Percentiles rank a stretch among this genome's conserved stretches.
phyloP scores from a whole-genome alignment of 2,797 vertebrate genomes.

The Apogon talboti region DNA sequence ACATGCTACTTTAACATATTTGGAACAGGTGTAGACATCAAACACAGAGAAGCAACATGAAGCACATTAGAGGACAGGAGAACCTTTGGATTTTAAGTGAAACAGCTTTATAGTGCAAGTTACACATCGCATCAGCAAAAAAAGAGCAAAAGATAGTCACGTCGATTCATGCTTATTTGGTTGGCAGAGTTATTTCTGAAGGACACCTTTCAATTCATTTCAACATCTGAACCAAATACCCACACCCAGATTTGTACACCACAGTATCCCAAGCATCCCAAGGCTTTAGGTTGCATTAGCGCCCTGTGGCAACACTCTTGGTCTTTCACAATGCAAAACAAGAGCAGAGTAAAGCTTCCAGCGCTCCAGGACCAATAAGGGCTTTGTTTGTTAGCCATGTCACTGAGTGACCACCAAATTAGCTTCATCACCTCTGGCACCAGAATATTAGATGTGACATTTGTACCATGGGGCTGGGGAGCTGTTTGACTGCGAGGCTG shows the following conservation, averaged over 20 bases:
- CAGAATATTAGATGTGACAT: conserved; percentile 81
- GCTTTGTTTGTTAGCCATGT: conserved; percentile 82
- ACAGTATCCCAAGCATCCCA: conserved; percentile 46
- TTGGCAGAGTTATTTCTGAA: conserved; percentile 2
- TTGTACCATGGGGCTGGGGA: conserved; percentile 64
- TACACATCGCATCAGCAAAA: not conserved
- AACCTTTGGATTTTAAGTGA: not conserved
- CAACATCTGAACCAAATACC: conserved; percentile 42
- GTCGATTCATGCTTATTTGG: not conserved
- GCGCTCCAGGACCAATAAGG: conserved; percentile 74
- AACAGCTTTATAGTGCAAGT: not conserved
- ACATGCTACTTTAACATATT: too few species aligned
- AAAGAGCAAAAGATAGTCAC: not conserved
- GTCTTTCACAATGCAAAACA: conserved; percentile 63
- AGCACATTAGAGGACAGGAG: not conserved
- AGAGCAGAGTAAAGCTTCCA: conserved; percentile 56
- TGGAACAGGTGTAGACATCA: not conserved
- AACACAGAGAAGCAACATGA: not conserved
- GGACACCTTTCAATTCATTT: conserved; percentile 29
- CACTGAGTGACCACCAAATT: conserved; percentile 82
- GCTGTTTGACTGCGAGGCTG: conserved; percentile 62
- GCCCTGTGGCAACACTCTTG: conserved; percentile 62
- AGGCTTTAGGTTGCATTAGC: conserved; percentile 52
- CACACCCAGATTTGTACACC: conserved; percentile 49
- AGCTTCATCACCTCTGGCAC: conserved; percentile 83